Percentiles rank a stretch among this genome's conserved stretches.
Evolutionary conservation across 2,888 invertebrate species (phyloP).

Genomic region (Heliothis peltigera): DNA sequence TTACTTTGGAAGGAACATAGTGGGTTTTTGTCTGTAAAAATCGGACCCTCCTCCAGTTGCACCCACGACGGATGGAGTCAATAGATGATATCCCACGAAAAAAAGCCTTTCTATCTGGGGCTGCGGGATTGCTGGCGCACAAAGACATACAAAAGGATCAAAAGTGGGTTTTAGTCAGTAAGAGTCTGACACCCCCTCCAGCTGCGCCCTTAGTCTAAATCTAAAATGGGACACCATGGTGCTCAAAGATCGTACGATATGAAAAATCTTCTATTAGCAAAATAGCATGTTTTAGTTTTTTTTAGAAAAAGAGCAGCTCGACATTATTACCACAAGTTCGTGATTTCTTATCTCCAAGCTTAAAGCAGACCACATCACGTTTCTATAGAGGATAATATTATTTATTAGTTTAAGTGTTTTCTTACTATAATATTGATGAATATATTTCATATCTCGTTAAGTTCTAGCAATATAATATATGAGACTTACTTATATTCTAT

Average conservation of each 20-base stretch:
- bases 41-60: too few relatives aligned
- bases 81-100: too few relatives aligned
- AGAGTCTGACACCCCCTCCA: too few relatives aligned
- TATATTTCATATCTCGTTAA: background rate
- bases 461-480: background rate
- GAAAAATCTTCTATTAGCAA: constrained; percentile 3
- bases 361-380: constrained; percentile 30
- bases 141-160: too few relatives aligned
- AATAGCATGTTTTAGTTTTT: background rate
- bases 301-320: background rate
- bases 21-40: too few relatives aligned
- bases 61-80: too few relatives aligned
- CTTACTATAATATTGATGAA: background rate
- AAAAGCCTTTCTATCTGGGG: too few relatives aligned
- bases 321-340: background rate
- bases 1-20: too few relatives aligned
- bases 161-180: too few relatives aligned
- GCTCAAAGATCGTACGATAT: constrained; percentile 2
- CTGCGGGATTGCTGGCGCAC: too few relatives aligned
- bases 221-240: background rate
- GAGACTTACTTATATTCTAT: background rate
- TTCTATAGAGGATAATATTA: background rate
- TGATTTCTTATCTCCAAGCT: constrained; percentile 6
- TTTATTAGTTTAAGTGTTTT: background rate
- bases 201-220: too few relatives aligned